Evolutionary conservation across 1,140 invertebrate species (phyloP), one percentile per base, ranked within the genome.

Genomic region (Notospermus geniculatus): DNA sequence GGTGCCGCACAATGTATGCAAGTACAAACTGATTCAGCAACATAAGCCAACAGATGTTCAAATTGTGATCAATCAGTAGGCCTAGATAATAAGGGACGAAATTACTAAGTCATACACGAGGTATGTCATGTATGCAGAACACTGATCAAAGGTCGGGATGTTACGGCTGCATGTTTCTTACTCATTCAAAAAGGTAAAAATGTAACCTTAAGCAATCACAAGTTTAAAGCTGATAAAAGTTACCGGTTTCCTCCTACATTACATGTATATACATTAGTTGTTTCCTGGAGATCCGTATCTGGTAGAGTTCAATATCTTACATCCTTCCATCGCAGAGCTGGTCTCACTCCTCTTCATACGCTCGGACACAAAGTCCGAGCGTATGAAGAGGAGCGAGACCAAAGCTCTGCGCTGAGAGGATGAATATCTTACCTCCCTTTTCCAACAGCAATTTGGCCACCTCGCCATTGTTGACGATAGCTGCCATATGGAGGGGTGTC

Each of bases 401-500:
- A 39, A 41, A 27, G 30, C n/a, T n/a, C n/a, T n/a, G n/a, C n/a
- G 56, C 54, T 43, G 11, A 13, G 11, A 23, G 46, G 46, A 5
- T 23, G n/a, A 4, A 27, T 7, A 7, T 7, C n/a, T 50, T 50
- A 50, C 46, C 61, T 28, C 69, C 69, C 30, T 65, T 36, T 17
- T 58, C 27, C 2, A 71, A 39, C 1, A 71, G 59, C 29, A 63
- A 67, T 46, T 65, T 57, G 41, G 58, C 66, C 52, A 71, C 66
- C 27, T 60, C 56, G 9, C 57, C 52, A 57, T 71, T 60, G 30
- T 70, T 60, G 29, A 65, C 57, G 39, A 60, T 58, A 32, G 68
- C 67, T n/a, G 69, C 66, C 17, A 72, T 58, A 57, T 72, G 69
- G 5, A 72, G 54, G n/a, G 70, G 69, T 41, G 66, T 71, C 22